Conservation (phyloP, 2,888 invertebrate species). For the Brenthis ino region DNA sequence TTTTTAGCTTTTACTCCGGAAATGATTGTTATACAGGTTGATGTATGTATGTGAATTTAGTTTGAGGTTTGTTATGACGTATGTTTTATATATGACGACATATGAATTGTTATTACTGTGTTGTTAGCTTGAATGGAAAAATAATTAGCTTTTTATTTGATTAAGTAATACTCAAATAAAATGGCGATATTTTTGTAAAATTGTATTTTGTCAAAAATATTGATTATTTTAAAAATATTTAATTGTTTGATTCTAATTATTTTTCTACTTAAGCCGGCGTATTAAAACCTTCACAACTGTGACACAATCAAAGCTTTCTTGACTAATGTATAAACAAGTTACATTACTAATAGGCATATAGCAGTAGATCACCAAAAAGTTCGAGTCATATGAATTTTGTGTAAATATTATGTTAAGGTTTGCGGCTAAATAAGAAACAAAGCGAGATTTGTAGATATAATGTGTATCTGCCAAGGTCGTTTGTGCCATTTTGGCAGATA, state of each 20-base stretch:
- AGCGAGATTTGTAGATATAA: conserved; percentile 39
- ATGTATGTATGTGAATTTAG: too few relatives aligned
- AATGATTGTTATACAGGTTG: too few relatives aligned
- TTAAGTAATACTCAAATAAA: background rate
- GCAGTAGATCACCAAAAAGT: conserved; percentile 41
- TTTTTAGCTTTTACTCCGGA: too few relatives aligned
- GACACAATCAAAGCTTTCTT: conserved; percentile 18
- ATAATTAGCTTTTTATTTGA: background rate
- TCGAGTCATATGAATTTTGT: conserved; percentile 37
- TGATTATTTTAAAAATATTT: background rate
- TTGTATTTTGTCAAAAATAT: conserved; percentile 6
- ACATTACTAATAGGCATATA: conserved; percentile 12
- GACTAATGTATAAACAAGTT: conserved; percentile 28
- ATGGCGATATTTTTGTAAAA: conserved; percentile 18
- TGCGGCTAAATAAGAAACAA: conserved; percentile 33
- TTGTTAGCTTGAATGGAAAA: conserved; percentile 17
- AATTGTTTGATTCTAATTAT: background rate
- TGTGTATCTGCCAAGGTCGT: conserved; percentile 27
- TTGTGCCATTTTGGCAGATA: conserved; percentile 18
- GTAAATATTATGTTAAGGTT: conserved; percentile 42
- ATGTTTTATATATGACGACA: too few relatives aligned
- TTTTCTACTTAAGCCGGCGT: conserved; percentile 18
- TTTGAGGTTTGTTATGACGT: too few relatives aligned
- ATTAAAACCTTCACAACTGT: background rate
- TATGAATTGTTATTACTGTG: background rate